Percentiles rank a stretch among this genome's conserved stretches.
Conservation (phyloP, 2,797 vertebrate genomes). For the Peromyscus attwateri region DNA sequence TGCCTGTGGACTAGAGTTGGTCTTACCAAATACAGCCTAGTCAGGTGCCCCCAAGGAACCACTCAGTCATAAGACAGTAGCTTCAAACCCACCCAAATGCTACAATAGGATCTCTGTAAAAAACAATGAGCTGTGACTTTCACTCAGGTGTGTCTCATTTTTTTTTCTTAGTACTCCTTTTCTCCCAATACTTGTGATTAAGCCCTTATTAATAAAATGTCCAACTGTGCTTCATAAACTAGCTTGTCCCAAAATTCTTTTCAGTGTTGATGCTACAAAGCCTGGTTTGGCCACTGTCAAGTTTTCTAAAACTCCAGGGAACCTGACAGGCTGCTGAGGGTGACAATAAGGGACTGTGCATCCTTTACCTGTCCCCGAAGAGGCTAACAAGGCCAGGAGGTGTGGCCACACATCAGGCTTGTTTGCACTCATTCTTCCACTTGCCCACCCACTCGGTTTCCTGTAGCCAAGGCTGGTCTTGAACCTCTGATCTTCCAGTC, state of each 20-base stretch:
- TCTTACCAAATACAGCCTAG: not conserved
- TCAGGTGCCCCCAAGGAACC: not conserved
- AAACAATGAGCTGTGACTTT: not conserved
- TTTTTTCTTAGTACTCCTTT: not conserved
- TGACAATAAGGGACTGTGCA: not conserved
- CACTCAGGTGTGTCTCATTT: not conserved
- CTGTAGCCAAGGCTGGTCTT: not conserved
- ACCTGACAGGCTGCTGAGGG: not conserved
- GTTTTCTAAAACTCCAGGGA: not conserved
- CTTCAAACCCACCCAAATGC: not conserved
- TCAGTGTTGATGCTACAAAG: not conserved
- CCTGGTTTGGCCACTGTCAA: not conserved
- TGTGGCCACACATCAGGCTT: not conserved
- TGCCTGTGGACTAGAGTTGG: not conserved
- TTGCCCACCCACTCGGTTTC: not conserved
- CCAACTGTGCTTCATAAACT: not conserved
- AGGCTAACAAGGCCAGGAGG: not conserved
- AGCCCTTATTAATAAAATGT: not conserved
- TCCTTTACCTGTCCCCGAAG: not conserved
- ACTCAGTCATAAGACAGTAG: not conserved
- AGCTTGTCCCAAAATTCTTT: not conserved
- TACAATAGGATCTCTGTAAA: not conserved
- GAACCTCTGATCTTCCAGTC: not conserved
- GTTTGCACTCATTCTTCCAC: not conserved
- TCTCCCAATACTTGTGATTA: not conserved